Evolutionary conservation across 2,113 vertebrate species (phyloP).

Genomic region (Pseudolaguvia tuberculata): DNA sequence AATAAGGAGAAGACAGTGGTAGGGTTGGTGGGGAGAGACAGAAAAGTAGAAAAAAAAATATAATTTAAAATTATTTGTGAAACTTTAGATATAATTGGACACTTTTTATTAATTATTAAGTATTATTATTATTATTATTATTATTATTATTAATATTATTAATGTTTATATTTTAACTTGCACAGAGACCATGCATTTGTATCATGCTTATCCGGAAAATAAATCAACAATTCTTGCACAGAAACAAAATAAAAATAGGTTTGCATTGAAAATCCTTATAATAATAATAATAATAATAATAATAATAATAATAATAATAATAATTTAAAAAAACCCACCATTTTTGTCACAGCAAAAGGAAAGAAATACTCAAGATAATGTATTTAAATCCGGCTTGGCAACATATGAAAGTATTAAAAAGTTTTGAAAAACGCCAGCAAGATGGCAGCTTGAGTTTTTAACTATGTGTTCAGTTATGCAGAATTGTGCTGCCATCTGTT

Average conservation of each 20-base stretch:
- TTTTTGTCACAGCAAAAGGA: background rate
- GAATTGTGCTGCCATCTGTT: too few species aligned
- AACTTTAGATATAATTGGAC: constrained; percentile 52
- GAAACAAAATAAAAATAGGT: constrained; percentile 20
- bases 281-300: too few species aligned
- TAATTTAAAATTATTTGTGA: constrained; percentile 58
- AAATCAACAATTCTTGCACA: background rate
- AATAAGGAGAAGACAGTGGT: constrained; percentile 61
- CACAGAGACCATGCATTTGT: constrained; percentile 35
- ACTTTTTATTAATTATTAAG: too few species aligned
- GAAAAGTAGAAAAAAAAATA: constrained; percentile 66
- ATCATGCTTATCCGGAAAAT: constrained; percentile 23
- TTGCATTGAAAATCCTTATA: constrained; percentile 21
- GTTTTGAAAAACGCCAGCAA: too few species aligned
- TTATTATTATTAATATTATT: too few species aligned
- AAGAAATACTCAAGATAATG: background rate
- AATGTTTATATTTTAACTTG: constrained; percentile 12
- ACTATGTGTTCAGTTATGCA: too few species aligned
- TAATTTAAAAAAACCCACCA: background rate
- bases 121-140: too few species aligned
- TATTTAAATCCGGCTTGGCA: constrained; percentile 30
- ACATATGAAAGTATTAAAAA: constrained; percentile 30
- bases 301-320: too few species aligned
- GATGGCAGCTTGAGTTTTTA: too few species aligned
- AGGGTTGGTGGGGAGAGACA: constrained; percentile 44